Evolutionary conservation across 2,888 invertebrate genomes (phyloP).

Genomic region (Coecobrya sp.): DNA sequence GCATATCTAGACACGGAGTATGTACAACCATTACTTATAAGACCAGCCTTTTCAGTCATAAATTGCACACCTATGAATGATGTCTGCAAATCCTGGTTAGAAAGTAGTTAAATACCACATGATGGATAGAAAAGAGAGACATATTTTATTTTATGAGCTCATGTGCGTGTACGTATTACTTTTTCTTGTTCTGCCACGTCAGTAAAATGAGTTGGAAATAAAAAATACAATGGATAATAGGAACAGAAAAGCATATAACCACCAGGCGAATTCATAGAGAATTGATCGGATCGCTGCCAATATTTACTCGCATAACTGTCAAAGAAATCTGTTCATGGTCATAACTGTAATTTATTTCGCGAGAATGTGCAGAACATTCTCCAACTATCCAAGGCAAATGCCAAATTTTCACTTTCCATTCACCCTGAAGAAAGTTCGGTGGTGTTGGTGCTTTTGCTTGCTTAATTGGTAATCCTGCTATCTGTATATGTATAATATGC

Average conservation of each 20-base stretch:
- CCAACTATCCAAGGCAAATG: constrained; percentile 6
- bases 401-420: constrained; percentile 45
- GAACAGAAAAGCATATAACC: not conserved
- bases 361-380: not conserved
- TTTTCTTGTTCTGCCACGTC: not conserved
- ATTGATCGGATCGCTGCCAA: not conserved
- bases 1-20: not conserved
- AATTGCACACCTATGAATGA: not conserved
- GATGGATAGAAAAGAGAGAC: not conserved
- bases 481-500: not conserved
- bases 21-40: too few relatives aligned
- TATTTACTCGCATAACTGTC: constrained; percentile 2
- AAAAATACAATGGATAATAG: not conserved
- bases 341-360: not conserved
- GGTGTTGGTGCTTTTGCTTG: not conserved
- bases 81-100: too few relatives aligned
- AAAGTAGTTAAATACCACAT: not conserved
- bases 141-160: not conserved
- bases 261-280: not conserved
- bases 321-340: not conserved
- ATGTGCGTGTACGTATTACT: not conserved
- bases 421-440: not conserved
- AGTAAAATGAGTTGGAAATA: not conserved
- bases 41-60: too few relatives aligned
- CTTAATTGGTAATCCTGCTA: not conserved